Conservation (phyloP, 2,888 invertebrate genomes). For the Plagodis dolabraria region DNA sequence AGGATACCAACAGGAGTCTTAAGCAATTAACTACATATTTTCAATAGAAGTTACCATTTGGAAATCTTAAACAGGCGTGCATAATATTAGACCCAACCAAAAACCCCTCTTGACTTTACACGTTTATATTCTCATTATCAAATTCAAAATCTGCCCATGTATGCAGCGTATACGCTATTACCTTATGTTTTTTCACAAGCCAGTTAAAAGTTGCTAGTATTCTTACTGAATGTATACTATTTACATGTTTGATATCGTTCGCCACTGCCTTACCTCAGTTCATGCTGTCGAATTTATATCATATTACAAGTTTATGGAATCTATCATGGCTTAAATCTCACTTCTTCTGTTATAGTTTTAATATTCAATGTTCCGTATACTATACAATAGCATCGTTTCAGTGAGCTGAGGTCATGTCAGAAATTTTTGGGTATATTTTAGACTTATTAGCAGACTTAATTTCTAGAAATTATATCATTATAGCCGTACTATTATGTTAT, state of each 20-base stretch:
- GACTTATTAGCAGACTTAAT: constrained; percentile 54
- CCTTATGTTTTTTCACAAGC: no score
- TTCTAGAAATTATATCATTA: constrained; percentile 46
- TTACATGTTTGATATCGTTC: constrained; percentile 41
- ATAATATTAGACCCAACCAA: no score
- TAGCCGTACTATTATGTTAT: constrained; percentile 42
- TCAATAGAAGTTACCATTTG: no score
- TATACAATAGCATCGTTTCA: constrained; percentile 45
- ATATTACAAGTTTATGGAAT: constrained; percentile 42
- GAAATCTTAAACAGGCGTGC: no score
- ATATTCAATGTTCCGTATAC: no score
- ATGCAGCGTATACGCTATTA: no score
- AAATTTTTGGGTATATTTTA: constrained; percentile 58
- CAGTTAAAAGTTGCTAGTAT: background rate
- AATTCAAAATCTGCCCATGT: no score
- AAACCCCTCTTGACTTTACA: no score
- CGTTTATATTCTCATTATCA: no score
- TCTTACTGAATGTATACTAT: constrained; percentile 17
- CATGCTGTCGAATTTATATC: constrained; percentile 54
- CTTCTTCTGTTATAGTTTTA: no score
- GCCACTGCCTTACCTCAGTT: constrained; percentile 64
- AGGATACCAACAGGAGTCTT: background rate
- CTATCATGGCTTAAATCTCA: constrained; percentile 11
- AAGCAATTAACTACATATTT: background rate
- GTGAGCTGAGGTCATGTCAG: constrained; percentile 65